Percentiles rank a stretch among this genome's conserved stretches.
phyloP scores from a whole-genome alignment of 2,888 invertebrate genomes.

The Gymnocheta viridis region DNA sequence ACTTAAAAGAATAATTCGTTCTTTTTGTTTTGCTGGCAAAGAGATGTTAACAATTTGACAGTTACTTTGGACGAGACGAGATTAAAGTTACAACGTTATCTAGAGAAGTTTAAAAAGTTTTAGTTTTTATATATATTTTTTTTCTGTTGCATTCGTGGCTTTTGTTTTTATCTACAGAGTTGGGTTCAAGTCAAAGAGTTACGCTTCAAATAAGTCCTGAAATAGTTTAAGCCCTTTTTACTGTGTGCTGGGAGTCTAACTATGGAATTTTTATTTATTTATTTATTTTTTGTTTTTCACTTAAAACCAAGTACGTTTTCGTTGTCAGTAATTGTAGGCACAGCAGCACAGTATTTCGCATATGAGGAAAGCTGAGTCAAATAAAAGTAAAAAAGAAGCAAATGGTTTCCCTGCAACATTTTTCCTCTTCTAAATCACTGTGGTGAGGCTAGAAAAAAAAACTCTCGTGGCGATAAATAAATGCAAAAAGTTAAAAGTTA shows the following conservation, averaged over 20 bases:
- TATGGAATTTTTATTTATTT: background rate
- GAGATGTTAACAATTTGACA: conserved; percentile 71
- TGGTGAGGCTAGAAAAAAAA: conserved; percentile 15
- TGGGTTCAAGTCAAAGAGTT: conserved; percentile 57
- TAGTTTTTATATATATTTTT: conserved; percentile 1
- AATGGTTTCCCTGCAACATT: background rate
- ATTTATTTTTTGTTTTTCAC: background rate
- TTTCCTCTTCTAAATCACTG: conserved; percentile 6
- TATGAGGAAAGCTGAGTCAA: background rate
- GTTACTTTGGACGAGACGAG: conserved; percentile 70
- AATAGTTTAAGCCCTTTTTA: conserved; percentile 43
- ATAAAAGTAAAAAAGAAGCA: background rate
- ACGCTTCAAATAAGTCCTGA: conserved; percentile 50
- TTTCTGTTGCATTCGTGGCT: conserved; percentile 14
- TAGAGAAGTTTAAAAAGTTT: conserved; percentile 58
- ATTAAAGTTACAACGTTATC: conserved; percentile 67
- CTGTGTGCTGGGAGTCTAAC: background rate
- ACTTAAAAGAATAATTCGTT: conserved; percentile 30
- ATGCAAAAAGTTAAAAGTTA: conserved; percentile 70
- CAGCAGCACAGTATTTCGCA: conserved; percentile 48
- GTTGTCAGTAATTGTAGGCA: conserved; percentile 45
- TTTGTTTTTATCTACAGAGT: conserved; percentile 39
- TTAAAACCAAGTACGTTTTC: conserved; percentile 58
- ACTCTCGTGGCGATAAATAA: conserved; percentile 67
- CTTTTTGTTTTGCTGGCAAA: conserved; percentile 47